phyloP scores from a whole-genome alignment of 2,888 invertebrate genomes.

The Noctua fimbriata region DNA sequence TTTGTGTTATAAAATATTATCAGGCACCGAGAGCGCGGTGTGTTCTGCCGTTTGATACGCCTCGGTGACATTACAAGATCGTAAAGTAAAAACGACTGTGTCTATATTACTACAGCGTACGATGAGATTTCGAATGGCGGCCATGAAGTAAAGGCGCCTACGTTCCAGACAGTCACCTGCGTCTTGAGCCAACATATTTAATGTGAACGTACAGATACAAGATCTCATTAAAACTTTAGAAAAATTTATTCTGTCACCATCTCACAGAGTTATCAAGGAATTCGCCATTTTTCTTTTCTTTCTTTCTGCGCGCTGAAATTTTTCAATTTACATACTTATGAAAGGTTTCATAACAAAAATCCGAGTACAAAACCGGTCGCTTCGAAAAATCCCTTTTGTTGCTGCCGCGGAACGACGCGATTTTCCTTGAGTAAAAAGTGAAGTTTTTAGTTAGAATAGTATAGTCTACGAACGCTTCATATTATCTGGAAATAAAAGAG shows the following conservation, averaged over 20 bases:
- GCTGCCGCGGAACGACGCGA: slow-evolving; percentile 62
- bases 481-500: not conserved
- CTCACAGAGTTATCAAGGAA: slow-evolving; percentile 74
- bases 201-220: slow-evolving; percentile 73
- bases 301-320: slow-evolving; percentile 74
- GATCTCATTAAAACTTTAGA: slow-evolving; percentile 78
- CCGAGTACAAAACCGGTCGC: slow-evolving; percentile 75
- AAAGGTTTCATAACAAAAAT: slow-evolving; percentile 79
- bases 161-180: slow-evolving; percentile 77
- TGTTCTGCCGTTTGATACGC: slow-evolving; percentile 66
- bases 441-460: slow-evolving; percentile 56
- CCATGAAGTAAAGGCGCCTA: slow-evolving; percentile 78
- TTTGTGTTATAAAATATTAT: slow-evolving; percentile 66
- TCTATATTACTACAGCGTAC: slow-evolving; percentile 72
- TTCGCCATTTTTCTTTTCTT: slow-evolving; percentile 74
- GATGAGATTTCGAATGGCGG: slow-evolving; percentile 80
- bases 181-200: slow-evolving; percentile 74
- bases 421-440: slow-evolving; percentile 67
- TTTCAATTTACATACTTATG: slow-evolving; percentile 83
- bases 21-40: slow-evolving; percentile 47
- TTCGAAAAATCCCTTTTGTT: slow-evolving; percentile 73
- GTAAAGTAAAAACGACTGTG: slow-evolving; percentile 80
- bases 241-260: slow-evolving; percentile 67
- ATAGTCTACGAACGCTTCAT: not conserved
- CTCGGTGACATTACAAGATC: slow-evolving; percentile 77